These are phyloP conservation scores for Octodonta nipae DNA, from an alignment of 2,888 invertebrate genomes.

Conservation along the genomic window DNA sequence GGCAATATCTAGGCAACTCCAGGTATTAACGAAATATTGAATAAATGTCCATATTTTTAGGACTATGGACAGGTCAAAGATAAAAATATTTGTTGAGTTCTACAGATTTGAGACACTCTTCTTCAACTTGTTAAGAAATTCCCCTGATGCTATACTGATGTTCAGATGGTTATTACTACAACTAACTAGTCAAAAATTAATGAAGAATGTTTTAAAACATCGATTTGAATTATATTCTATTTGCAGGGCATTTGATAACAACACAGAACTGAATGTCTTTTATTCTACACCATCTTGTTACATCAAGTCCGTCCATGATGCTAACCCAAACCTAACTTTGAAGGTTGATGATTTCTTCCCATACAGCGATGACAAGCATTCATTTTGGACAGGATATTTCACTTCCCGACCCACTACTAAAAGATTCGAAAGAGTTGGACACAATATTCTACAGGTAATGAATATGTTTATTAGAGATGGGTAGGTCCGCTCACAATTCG, in stretches of 20 bases:
- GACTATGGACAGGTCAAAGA: too few relatives aligned
- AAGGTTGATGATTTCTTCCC: slow-evolving; percentile 85
- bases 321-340: slow-evolving; percentile 48
- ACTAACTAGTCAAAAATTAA: too few relatives aligned
- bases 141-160: too few relatives aligned
- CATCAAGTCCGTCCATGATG: slow-evolving; percentile 58
- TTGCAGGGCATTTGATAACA: slow-evolving; percentile 23
- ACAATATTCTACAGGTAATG: slow-evolving; percentile 61
- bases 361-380: slow-evolving; percentile 66
- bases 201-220: not conserved
- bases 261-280: slow-evolving; percentile 51
- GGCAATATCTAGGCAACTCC: too few relatives aligned
- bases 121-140: too few relatives aligned
- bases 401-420: slow-evolving; percentile 71
- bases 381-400: slow-evolving; percentile 89
- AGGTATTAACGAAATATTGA: too few relatives aligned
- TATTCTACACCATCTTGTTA: slow-evolving; percentile 80
- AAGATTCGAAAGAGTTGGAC: slow-evolving; percentile 58
- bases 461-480: too few relatives aligned
- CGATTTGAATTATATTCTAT: not conserved
- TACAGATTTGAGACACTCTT: too few relatives aligned
- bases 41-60: too few relatives aligned
- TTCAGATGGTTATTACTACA: too few relatives aligned
- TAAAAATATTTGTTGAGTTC: too few relatives aligned
- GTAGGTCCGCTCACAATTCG: too few relatives aligned